Conservation (phyloP, 2,797 vertebrate species). For the Sebastes wilsoni region DNA sequence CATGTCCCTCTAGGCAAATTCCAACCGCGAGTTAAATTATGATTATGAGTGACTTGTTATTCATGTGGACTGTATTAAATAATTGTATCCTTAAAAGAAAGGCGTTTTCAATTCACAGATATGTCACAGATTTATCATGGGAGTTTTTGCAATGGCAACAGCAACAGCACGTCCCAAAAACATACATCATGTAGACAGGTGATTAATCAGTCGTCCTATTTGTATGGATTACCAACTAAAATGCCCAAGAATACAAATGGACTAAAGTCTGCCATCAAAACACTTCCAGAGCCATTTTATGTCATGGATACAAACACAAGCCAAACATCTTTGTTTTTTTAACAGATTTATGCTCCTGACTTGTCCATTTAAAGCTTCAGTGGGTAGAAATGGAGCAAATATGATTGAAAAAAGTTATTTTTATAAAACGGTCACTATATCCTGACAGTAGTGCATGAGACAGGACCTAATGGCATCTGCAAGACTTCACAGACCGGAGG, state of each 20-base stretch:
- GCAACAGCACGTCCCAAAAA: slow-evolving; percentile 7
- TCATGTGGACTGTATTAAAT: not conserved
- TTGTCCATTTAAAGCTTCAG: not conserved
- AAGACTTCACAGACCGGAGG: too few relatives aligned
- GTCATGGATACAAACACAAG: not conserved
- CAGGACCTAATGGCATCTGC: too few relatives aligned
- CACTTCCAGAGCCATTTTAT: not conserved
- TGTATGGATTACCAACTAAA: slow-evolving; percentile 1
- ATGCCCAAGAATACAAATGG: slow-evolving; percentile 22
- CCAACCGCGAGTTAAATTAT: not conserved
- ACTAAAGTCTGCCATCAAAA: not conserved
- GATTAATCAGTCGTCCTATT: slow-evolving; percentile 10
- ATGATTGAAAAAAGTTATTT: too few relatives aligned
- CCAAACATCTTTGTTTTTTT: too few relatives aligned
- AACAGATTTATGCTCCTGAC: not conserved
- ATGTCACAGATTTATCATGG: slow-evolving; percentile 16
- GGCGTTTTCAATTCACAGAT: slow-evolving; percentile 1
- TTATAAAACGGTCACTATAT: too few relatives aligned
- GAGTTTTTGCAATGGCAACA: slow-evolving; percentile 11
- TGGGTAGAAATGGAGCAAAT: too few relatives aligned
- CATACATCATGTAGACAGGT: slow-evolving; percentile 8
- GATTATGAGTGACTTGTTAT: not conserved
- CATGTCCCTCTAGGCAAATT: not conserved
- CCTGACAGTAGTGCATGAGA: too few relatives aligned
- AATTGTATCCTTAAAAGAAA: not conserved